Conservation (phyloP, 2,888 invertebrate genomes). For the Sphecodes monilicornis region DNA sequence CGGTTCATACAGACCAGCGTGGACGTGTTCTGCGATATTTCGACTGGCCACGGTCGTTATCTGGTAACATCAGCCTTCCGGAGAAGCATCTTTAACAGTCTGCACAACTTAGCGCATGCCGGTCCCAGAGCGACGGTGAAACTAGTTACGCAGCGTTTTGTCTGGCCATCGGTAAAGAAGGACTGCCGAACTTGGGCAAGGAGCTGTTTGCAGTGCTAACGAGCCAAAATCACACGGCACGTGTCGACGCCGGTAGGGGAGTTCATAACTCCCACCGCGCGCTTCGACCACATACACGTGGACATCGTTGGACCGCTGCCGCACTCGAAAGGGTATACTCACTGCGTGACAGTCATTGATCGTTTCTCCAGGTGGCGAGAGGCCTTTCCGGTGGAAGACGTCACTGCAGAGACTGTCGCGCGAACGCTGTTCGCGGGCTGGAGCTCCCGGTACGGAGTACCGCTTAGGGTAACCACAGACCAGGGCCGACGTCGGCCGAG, state of each 20-base stretch:
- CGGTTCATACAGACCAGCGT: not conserved
- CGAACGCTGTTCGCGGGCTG: too few species aligned
- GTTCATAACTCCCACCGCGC: not conserved
- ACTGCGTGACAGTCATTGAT: not conserved
- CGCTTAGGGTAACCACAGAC: too few species aligned
- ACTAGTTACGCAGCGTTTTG: not conserved
- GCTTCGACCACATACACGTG: slow-evolving; percentile 3
- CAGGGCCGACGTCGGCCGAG: too few species aligned
- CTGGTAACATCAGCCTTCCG: too few species aligned
- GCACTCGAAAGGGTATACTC: not conserved
- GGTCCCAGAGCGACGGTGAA: not conserved
- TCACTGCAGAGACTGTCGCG: too few species aligned
- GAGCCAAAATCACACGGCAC: not conserved
- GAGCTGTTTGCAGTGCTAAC: not conserved
- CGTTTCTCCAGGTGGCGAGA: not conserved
- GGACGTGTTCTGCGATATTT: too few species aligned
- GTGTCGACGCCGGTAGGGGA: not conserved
- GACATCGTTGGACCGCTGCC: not conserved
- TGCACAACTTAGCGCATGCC: too few species aligned
- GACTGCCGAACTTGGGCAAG: not conserved
- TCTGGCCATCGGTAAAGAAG: not conserved
- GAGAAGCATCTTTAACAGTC: too few species aligned
- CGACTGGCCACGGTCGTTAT: too few species aligned
- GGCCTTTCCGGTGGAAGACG: too few species aligned
- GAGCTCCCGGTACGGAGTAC: too few species aligned